Evolutionary conservation across 2,113 vertebrate genomes (phyloP).

Genomic region (Hippopotamus amphibius): DNA sequence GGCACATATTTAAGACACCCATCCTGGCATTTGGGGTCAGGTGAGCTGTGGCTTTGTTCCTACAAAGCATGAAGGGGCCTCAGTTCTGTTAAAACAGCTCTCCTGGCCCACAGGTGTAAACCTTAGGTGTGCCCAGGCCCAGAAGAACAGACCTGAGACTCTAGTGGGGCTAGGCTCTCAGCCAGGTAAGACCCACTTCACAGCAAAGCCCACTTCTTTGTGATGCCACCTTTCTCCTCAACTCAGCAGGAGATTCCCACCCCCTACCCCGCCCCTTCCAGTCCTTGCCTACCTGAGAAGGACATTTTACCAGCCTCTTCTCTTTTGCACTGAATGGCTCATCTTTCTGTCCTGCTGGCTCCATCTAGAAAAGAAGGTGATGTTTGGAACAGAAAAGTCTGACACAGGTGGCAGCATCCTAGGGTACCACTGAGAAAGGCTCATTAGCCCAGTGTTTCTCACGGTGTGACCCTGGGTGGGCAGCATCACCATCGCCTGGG

Average conservation of each 20-base stretch:
- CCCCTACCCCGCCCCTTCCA: not conserved
- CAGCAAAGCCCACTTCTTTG: not conserved
- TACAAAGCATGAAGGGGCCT: not conserved
- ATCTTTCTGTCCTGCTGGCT: slow-evolving; percentile 83
- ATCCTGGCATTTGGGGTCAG: not conserved
- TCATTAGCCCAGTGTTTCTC: fast-evolving
- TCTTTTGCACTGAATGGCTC: slow-evolving; percentile 53
- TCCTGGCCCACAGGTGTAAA: not conserved
- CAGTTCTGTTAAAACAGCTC: not conserved
- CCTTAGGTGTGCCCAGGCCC: not conserved
- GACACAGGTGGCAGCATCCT: not conserved
- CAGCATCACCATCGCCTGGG: not conserved
- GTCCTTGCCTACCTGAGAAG: slow-evolving; percentile 84
- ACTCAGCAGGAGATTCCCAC: not conserved
- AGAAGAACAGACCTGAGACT: not conserved
- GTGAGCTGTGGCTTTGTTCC: not conserved
- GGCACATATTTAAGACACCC: not conserved
- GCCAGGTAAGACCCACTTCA: not conserved
- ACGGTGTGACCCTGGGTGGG: not conserved
- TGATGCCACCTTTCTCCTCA: not conserved
- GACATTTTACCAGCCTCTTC: slow-evolving; percentile 74
- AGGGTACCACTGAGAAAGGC: not conserved
- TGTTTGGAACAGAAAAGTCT: not conserved
- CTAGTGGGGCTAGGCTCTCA: not conserved
- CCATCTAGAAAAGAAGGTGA: slow-evolving; percentile 81